Evolutionary conservation across 2,797 vertebrate genomes (phyloP).

Genomic region (Myotis pilosus): DNA sequence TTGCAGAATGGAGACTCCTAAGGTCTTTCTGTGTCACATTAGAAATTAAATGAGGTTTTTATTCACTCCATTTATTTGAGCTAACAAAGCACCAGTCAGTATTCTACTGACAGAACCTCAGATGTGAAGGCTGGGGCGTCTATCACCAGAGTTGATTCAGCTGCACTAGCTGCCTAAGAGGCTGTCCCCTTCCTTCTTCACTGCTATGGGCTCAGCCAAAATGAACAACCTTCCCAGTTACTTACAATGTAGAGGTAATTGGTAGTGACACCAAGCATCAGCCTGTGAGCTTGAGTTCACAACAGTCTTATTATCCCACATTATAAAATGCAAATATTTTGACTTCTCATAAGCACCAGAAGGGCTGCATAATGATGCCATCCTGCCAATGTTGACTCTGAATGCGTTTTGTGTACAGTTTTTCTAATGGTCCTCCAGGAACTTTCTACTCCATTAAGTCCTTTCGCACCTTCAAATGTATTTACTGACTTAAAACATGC

Average conservation of each 20-base stretch:
- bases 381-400: not conserved
- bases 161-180: not conserved
- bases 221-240: not conserved
- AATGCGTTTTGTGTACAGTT: slow-evolving; percentile 3
- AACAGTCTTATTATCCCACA: not conserved
- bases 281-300: not conserved
- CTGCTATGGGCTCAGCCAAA: not conserved
- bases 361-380: not conserved
- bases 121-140: slow-evolving; percentile 14
- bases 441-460: not conserved
- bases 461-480: slow-evolving; percentile 44
- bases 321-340: slow-evolving; percentile 22
- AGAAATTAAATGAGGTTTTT: slow-evolving; percentile 9
- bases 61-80: not conserved
- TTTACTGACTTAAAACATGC: not conserved
- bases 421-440: slow-evolving; percentile 6
- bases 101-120: slow-evolving; percentile 13
- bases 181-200: not conserved
- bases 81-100: slow-evolving; percentile 12
- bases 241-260: not conserved
- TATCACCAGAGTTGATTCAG: not conserved
- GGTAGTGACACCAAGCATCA: not conserved
- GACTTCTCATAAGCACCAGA: not conserved
- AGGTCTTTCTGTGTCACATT: not conserved
- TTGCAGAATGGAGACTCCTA: not conserved